phyloP scores from a whole-genome alignment of 2,888 invertebrate species.

The Entomobrya multifasciata region DNA sequence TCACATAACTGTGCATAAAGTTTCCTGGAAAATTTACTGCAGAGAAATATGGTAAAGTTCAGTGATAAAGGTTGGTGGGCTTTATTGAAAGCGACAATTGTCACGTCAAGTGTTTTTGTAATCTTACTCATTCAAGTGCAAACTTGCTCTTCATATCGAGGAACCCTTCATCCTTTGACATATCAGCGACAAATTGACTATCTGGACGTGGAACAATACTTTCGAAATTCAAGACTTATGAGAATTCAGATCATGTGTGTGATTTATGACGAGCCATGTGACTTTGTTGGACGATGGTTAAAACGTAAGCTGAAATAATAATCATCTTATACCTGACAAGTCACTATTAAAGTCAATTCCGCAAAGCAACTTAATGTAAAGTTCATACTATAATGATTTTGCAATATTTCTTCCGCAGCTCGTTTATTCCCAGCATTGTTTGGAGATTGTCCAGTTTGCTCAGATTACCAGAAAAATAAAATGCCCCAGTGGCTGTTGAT shows the following conservation, averaged over 20 bases:
- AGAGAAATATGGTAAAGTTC: background rate
- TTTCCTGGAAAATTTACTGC: background rate
- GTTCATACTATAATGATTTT: too few species aligned
- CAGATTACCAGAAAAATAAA: slow-evolving; percentile 69
- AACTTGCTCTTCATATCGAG: slow-evolving; percentile 45
- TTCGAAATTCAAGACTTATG: slow-evolving; percentile 70
- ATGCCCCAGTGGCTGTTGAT: slow-evolving; percentile 71
- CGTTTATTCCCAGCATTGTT: slow-evolving; percentile 69
- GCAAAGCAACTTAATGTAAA: background rate
- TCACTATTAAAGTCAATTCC: background rate
- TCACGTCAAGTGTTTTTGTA: slow-evolving; percentile 37
- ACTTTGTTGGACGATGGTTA: slow-evolving; percentile 73
- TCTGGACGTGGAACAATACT: slow-evolving; percentile 70
- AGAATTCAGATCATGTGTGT: slow-evolving; percentile 73
- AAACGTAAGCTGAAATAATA: slow-evolving; percentile 64
- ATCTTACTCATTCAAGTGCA: slow-evolving; percentile 41
- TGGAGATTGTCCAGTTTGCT: slow-evolving; percentile 70
- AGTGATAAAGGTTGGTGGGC: background rate
- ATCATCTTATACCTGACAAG: background rate
- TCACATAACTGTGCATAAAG: background rate
- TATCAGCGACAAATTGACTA: slow-evolving; percentile 71
- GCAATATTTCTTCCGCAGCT: too few species aligned
- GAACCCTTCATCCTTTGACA: slow-evolving; percentile 65
- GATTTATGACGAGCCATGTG: slow-evolving; percentile 73
- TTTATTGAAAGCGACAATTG: background rate